These are phyloP conservation scores for Monopis laevigella DNA, from an alignment of 2,888 invertebrate species.

Conservation along the genomic window DNA sequence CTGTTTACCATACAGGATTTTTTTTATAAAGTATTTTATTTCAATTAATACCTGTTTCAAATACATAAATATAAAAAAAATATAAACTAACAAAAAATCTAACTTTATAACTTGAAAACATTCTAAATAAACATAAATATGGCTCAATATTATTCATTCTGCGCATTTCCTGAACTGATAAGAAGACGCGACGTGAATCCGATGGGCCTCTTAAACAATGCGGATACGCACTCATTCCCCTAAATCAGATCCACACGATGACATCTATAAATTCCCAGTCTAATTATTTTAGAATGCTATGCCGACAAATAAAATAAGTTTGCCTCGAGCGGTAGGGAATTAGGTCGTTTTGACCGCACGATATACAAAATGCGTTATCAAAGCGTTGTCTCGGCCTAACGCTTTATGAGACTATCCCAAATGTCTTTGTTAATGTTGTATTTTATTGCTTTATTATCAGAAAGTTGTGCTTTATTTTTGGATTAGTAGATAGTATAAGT, in stretches of 20 bases:
- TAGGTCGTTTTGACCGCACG: constrained; percentile 43
- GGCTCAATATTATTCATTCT: too few relatives aligned
- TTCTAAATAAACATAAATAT: too few relatives aligned
- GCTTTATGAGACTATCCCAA: constrained; percentile 22
- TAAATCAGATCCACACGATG: constrained; percentile 45
- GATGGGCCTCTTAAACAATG: constrained; percentile 35
- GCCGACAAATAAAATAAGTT: constrained; percentile 52
- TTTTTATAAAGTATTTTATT: too few relatives aligned
- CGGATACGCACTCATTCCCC: constrained; percentile 28
- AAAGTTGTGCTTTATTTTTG: constrained; percentile 27
- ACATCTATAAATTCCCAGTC: constrained; percentile 57
- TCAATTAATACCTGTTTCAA: too few relatives aligned
- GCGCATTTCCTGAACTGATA: constrained; percentile 24
- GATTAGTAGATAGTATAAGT: too few relatives aligned
- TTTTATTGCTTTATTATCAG: background rate
- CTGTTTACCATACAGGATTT: too few relatives aligned
- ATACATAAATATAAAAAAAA: too few relatives aligned
- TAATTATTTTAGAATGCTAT: constrained; percentile 54
- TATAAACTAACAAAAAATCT: too few relatives aligned
- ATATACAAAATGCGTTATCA: constrained; percentile 40
- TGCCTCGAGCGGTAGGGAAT: constrained; percentile 39
- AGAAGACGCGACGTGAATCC: constrained; percentile 22
- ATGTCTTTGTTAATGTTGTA: constrained; percentile 4
- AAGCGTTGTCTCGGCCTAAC: constrained; percentile 26
- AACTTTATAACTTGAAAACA: too few relatives aligned